Percentiles rank a stretch among this genome's conserved stretches.
These are phyloP conservation scores for Aphidoletes aphidimyza DNA, from an alignment of 2,888 invertebrate species.

Conservation along the genomic window DNA sequence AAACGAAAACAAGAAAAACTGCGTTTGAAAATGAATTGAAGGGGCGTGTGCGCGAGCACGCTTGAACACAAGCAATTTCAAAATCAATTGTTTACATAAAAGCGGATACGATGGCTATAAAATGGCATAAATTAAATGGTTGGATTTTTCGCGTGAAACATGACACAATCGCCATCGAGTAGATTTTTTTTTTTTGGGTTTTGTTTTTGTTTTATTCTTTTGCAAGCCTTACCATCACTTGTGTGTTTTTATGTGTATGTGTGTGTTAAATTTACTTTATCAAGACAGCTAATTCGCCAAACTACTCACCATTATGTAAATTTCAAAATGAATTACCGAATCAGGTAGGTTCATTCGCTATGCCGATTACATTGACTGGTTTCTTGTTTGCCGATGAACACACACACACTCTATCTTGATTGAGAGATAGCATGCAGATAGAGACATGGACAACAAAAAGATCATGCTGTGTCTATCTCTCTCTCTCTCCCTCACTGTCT, in stretches of 20 bases:
- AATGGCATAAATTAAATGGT: conserved; percentile 26
- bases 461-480: neutral
- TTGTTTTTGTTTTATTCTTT: too few relatives aligned
- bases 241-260: too few relatives aligned
- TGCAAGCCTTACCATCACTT: too few relatives aligned
- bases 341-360: too few relatives aligned
- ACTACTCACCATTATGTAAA: conserved; percentile 38
- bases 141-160: conserved; percentile 40
- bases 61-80: too few relatives aligned
- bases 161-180: neutral
- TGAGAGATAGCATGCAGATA: conserved; percentile 30
- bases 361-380: too few relatives aligned
- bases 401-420: conserved; percentile 12
- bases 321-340: neutral
- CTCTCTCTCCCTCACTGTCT: neutral
- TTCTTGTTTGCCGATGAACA: too few relatives aligned
- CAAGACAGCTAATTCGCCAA: conserved; percentile 11
- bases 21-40: too few relatives aligned
- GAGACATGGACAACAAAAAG: neutral
- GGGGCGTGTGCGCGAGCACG: neutral
- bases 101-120: neutral
- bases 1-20: too few relatives aligned
- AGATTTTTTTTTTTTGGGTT: neutral
- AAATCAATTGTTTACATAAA: conserved; percentile 16
- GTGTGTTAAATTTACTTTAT: neutral